Evolutionary conservation across 30 jellyfish, hydroid and myxozoan species (phyloP), one percentile per base, ranked within the genome.

Genomic region (Pelagia noctiluca): DNA sequence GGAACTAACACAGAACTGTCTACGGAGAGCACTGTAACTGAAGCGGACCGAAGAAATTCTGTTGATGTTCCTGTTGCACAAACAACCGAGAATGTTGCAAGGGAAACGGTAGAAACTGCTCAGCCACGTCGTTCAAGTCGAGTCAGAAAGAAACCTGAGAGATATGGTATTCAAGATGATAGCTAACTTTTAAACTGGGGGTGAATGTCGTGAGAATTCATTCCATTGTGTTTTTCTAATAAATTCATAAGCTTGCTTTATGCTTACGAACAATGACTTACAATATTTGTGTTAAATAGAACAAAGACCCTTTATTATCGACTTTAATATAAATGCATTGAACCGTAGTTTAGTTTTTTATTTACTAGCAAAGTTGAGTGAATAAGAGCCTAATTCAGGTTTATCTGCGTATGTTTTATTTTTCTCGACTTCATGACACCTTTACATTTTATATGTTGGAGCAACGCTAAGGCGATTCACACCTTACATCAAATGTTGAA

Each of bases 1-100:
- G 57, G 57, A 42, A 42, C 57, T 42, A 42, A 42, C 57, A 42
- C 57, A 42, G 57, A 42, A 42, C 57, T 42, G 57, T 42, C 57
- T 42, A 42, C 12, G 57, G 57, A 42, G 57, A 42, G 57, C 57
- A 42, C 57, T 5, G 57, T 42, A 8, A 42, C 57, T 42, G 57
- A 42, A 42, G 16, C 16, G 8, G 57, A 42, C 57, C 57, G 16
- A 42, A 16, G 57, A 16, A 42, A 42, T 42, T n/a, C n/a, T n/a
- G n/a, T n/a, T n/a, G n/a, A n/a, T n/a, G n/a, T n/a, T n/a, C n/a
- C n/a, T n/a, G n/a, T n/a, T n/a, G n/a, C n/a, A n/a, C n/a, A n/a
- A n/a, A n/a, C n/a, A n/a, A n/a, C n/a, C n/a, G n/a, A n/a, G 57
- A 42, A 42, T 42, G 57, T 42, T 42, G 57, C 57, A 16, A 42